Percentiles rank a stretch among this genome's conserved stretches.
These are phyloP conservation scores for Muschampia plurimacula DNA, from an alignment of 2,888 invertebrate genomes.

Conservation along the genomic window DNA sequence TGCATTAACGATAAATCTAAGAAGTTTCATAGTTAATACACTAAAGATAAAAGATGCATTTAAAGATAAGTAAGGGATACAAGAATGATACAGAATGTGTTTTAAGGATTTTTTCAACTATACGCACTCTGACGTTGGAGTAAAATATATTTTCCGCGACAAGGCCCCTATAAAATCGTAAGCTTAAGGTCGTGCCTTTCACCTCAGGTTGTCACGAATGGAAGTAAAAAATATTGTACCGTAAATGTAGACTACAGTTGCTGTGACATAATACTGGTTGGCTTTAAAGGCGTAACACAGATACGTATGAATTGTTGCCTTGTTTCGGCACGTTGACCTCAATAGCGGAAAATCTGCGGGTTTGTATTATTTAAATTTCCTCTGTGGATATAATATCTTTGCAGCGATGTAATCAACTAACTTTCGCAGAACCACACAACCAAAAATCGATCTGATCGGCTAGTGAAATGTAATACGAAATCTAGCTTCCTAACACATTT, in stretches of 20 bases:
- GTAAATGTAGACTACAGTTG: conserved; percentile 18
- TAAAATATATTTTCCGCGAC: conserved; percentile 13
- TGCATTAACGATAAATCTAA: too few species aligned
- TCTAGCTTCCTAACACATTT: not conserved
- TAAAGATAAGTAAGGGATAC: too few species aligned
- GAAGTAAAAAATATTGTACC: conserved; percentile 22
- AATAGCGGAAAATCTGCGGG: not conserved
- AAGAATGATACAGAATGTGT: too few species aligned
- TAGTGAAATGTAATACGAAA: not conserved
- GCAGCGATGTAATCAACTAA: not conserved
- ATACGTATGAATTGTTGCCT: conserved; percentile 10
- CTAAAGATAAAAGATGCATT: too few species aligned
- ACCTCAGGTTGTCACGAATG: conserved; percentile 28
- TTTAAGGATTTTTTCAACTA: too few species aligned
- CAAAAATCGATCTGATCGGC: not conserved
- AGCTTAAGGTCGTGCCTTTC: conserved; percentile 37
- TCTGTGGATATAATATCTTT: not conserved
- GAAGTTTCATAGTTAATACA: too few species aligned
- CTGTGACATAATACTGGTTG: conserved; percentile 34
- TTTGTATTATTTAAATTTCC: not conserved
- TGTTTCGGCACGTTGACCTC: not conserved
- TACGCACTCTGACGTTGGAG: too few species aligned
- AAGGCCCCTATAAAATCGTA: conserved; percentile 30
- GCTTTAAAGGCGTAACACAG: conserved; percentile 19
- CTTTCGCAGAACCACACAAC: not conserved